Conservation (phyloP, 2,888 invertebrate genomes). For the Crematogaster levior region DNA sequence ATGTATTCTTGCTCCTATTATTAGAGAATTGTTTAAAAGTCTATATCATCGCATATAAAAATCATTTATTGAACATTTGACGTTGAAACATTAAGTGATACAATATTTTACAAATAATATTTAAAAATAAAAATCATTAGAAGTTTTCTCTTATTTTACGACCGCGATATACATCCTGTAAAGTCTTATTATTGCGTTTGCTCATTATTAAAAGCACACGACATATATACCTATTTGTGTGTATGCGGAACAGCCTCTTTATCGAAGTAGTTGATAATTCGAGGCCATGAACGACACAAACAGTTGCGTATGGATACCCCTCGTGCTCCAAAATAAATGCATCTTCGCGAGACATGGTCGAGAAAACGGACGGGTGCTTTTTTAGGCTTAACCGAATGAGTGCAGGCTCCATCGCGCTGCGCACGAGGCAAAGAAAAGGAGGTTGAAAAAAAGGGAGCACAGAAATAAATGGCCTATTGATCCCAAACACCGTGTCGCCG, state of each 20-base stretch:
- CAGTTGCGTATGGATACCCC: neutral
- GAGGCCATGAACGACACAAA: constrained; percentile 23
- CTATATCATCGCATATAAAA: neutral
- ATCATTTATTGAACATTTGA: neutral
- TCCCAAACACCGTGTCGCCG: constrained; percentile 66
- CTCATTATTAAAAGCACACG: neutral
- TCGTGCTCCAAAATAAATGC: constrained; percentile 48
- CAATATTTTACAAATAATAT: neutral
- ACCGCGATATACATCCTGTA: neutral
- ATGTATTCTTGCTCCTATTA: neutral
- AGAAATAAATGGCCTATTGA: constrained; percentile 72
- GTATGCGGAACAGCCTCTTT: neutral
- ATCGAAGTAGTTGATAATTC: neutral
- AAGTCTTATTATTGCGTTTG: neutral
- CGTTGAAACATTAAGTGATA: neutral
- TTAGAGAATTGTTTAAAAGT: neutral
- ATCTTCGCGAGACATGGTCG: constrained; percentile 36
- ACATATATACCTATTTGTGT: neutral
- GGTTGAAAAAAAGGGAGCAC: constrained; percentile 69
- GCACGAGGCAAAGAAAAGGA: constrained; percentile 61
- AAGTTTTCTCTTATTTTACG: neutral
- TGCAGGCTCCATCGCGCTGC: constrained; percentile 63
- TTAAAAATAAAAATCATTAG: neutral
- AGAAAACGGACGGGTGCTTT: constrained; percentile 54
- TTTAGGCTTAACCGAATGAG: constrained; percentile 70